Base-by-base conservation (phyloP, 2,113 vertebrate species). In the Orcinus orca region DNA sequence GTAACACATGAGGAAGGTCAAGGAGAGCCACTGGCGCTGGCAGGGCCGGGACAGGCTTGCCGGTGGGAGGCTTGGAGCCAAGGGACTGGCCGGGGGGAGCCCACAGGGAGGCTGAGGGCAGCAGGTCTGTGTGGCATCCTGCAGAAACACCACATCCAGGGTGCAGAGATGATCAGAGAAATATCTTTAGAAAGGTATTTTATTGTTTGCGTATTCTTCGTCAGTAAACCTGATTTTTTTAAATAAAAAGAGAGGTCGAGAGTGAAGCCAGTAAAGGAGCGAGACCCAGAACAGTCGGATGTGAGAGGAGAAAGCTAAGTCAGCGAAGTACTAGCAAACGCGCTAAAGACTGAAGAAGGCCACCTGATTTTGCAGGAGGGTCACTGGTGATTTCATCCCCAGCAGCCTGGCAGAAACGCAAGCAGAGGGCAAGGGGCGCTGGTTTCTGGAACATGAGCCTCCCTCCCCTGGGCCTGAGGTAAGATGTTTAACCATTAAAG, bases 71-170 rank as follows among this genome's bases (percentile, higher is more conserved):
- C 2, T 1, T 7, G 13, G 36, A 71, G 31, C 26, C 36, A 7
- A 5, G 67, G n/a, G 17, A 12, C 33, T 1, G 9, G 5, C 1
- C 1, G 2, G 10, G 12, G 8, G 21, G 0, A 47, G n/a, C 5
- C 8, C 20, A 13, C 6, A 14, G 20, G 76, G 9, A 47, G 25
- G 25, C 50, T 11, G 11, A 68, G 4, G n/a, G 53, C 18, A 18
- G 53, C 18, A 8, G 23, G 74, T 36, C 38, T 21, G 13, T 0
- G 18, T 3, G 38, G 4, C 13, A 14, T 31, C 44, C 44, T 26
- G 6, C 36, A 81, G 67, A 55, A 36, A 7, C 77, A 9, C 33
- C 9, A 21, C 9, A 26, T 33, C 4, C 9, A 55, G 31, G n/a
- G 20, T 4, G 47, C 60, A 80, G 33, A n/a, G 10, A 33, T 2